These are phyloP conservation scores for Herpetotheres cachinnans DNA, from an alignment of 2,113 vertebrate species.

Conservation along the genomic window DNA sequence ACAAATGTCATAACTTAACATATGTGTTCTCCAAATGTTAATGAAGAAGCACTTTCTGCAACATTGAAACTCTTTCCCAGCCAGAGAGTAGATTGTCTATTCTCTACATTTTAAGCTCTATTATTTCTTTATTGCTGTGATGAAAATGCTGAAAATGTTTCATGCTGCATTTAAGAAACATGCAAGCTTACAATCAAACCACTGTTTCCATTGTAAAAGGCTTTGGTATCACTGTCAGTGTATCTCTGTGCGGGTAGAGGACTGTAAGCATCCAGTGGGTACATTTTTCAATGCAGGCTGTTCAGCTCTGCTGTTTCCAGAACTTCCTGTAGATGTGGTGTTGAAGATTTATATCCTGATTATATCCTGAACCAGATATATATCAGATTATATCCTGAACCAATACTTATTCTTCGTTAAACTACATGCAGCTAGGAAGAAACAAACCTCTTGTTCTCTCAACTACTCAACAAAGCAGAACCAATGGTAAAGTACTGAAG, in stretches of 20 bases:
- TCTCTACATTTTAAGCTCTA: neutral
- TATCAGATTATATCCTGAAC: neutral
- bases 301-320: neutral
- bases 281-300: neutral
- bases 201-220: neutral
- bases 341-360: too few species aligned
- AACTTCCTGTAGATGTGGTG: neutral
- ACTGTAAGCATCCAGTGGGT: neutral
- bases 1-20: neutral
- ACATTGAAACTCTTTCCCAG: rapidly evolving
- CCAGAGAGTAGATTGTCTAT: neutral
- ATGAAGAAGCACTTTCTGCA: neutral
- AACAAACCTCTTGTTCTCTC: neutral
- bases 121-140: neutral
- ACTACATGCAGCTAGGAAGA: neutral
- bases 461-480: neutral
- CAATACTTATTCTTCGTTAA: neutral
- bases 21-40: neutral
- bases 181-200: neutral
- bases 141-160: neutral
- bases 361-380: neutral
- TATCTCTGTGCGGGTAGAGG: neutral
- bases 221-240: neutral
- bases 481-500: neutral
- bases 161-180: neutral